phyloP scores from a whole-genome alignment of 2,888 invertebrate species.

The Cheilosia vulpina region DNA sequence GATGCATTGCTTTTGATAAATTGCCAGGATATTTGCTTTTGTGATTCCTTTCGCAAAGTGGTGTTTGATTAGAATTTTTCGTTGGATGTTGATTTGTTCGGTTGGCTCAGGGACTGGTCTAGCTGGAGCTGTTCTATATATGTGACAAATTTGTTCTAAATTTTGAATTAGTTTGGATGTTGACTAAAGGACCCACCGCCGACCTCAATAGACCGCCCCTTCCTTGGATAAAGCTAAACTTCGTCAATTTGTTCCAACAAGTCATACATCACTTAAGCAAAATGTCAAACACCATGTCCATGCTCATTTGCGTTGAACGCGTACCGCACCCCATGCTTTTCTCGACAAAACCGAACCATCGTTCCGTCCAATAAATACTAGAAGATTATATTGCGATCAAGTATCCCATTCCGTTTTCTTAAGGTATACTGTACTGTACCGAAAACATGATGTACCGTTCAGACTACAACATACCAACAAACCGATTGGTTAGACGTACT shows the following conservation, averaged over 20 bases:
- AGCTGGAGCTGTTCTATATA: not conserved
- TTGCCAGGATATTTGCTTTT: constrained; percentile 15
- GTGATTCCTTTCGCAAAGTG: constrained; percentile 14
- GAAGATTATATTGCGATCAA: constrained; percentile 67
- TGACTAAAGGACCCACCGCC: not conserved
- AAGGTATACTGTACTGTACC: constrained; percentile 14
- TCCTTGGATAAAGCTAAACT: not conserved
- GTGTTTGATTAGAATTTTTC: constrained; percentile 17
- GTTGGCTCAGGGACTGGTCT: not conserved
- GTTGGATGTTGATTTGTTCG: not conserved
- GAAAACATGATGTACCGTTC: constrained; percentile 19
- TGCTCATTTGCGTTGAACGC: constrained; percentile 40
- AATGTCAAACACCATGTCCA: constrained; percentile 65
- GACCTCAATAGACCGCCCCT: constrained; percentile 15
- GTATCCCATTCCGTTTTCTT: constrained; percentile 52
- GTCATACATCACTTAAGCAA: constrained; percentile 56
- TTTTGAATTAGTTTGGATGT: not conserved
- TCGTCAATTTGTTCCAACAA: constrained; percentile 14
- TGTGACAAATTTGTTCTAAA: not conserved
- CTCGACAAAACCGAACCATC: constrained; percentile 26
- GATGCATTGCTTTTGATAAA: constrained; percentile 14
- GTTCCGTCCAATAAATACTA: constrained; percentile 41
- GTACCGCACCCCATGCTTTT: constrained; percentile 20
- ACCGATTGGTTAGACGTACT: constrained; percentile 55
- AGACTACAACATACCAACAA: not conserved